Percentiles rank a stretch among this genome's conserved stretches.
phyloP scores from a whole-genome alignment of 2,113 vertebrate species.

The Halcyon malimbica region DNA sequence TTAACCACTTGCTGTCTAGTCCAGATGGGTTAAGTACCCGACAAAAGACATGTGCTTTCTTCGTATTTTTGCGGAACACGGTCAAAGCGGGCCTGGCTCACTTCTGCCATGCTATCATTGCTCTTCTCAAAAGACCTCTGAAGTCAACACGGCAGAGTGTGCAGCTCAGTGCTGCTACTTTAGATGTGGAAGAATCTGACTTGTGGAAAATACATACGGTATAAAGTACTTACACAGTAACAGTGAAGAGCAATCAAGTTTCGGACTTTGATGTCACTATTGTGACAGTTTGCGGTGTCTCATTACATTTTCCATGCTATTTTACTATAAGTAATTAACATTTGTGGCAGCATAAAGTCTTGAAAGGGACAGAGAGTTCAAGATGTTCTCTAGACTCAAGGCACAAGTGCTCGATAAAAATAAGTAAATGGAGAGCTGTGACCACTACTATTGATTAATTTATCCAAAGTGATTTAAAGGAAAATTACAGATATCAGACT shows the following conservation, averaged over 20 bases:
- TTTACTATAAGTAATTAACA: not conserved
- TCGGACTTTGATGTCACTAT: not conserved
- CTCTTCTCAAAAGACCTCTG: not conserved
- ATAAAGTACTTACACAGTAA: not conserved
- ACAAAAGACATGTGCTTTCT: not conserved
- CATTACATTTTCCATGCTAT: not conserved
- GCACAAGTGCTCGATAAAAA: not conserved
- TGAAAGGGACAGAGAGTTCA: not conserved
- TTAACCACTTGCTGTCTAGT: not conserved
- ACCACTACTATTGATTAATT: not conserved
- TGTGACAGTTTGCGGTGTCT: not conserved
- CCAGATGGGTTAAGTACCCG: not conserved
- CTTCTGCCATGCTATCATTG: fast-evolving
- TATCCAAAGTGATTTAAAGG: not conserved
- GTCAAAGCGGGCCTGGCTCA: not conserved
- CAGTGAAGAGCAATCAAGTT: not conserved
- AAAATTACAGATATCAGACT: not conserved
- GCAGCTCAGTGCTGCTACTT: not conserved
- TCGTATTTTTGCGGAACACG: not conserved
- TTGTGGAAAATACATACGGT: not conserved
- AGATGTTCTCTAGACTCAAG: not conserved
- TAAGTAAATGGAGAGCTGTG: not conserved
- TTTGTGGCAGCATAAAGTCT: not conserved
- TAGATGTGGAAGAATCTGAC: not conserved
- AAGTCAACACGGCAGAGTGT: fast-evolving